Evolutionary conservation across 2,797 vertebrate species (phyloP).

Genomic region (Myripristis murdjan): DNA sequence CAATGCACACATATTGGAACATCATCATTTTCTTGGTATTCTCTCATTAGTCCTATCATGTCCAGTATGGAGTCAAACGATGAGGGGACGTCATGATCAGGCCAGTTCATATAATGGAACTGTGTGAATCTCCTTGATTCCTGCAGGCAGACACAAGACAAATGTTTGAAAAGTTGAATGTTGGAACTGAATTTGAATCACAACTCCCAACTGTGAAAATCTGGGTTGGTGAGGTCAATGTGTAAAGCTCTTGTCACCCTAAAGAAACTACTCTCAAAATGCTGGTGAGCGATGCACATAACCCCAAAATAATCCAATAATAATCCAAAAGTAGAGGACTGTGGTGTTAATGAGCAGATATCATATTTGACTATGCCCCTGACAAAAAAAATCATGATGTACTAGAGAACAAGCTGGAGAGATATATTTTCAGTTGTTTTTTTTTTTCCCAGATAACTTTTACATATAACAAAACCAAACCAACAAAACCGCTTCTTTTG

Average conservation of each 20-base stretch:
- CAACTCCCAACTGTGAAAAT: background rate
- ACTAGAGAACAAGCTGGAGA: background rate
- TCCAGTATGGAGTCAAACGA: conserved; percentile 99
- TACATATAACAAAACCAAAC: too few relatives aligned
- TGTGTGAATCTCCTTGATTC: conserved; percentile 94
- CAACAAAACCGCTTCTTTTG: too few relatives aligned
- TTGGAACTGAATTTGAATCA: background rate
- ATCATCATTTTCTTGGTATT: conserved; percentile 95
- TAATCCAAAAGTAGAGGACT: too few relatives aligned
- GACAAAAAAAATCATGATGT: background rate
- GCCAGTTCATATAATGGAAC: conserved; percentile 99
- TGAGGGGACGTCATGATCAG: conserved; percentile 98
- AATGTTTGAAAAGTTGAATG: background rate
- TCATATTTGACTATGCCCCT: too few relatives aligned
- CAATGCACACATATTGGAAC: conserved; percentile 90
- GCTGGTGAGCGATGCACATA: background rate
- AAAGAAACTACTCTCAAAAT: background rate
- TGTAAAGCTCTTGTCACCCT: background rate
- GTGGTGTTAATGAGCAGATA: too few relatives aligned
- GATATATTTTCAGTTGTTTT: background rate
- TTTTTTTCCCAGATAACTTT: too few relatives aligned
- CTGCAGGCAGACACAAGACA: conserved; percentile 74
- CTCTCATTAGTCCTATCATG: conserved; percentile 98
- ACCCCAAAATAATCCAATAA: too few relatives aligned
- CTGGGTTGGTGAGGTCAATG: background rate